A percentile compares a stretch with the other conserved stretches of the same genome.
Evolutionary conservation across 1,140 invertebrate genomes (phyloP).

Genomic region (Meloidogyne floridensis): DNA sequence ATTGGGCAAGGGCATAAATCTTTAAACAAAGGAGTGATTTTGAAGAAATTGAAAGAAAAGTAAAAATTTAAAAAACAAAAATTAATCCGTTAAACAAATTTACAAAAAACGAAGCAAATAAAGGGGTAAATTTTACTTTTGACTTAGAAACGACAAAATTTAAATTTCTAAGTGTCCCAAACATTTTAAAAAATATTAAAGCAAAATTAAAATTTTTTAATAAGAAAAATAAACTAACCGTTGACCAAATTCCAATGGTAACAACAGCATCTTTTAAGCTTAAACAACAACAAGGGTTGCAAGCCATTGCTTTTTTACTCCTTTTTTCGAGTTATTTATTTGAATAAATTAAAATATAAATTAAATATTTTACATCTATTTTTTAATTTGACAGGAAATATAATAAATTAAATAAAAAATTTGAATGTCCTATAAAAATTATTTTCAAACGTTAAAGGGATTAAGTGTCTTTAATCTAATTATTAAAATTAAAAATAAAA

Average conservation of each 20-base stretch:
- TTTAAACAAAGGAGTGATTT: slow-evolving; percentile 23
- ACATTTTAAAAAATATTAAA: background rate
- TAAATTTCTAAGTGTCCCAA: background rate
- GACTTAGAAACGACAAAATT: no score
- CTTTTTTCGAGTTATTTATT: background rate
- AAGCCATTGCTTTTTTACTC: slow-evolving; percentile 33
- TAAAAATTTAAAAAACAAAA: no score
- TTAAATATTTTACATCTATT: background rate
- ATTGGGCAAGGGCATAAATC: slow-evolving; percentile 60
- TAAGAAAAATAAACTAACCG: slow-evolving; percentile 38
- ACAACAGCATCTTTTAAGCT: slow-evolving; percentile 54
- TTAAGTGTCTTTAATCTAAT: no score
- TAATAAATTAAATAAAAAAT: no score
- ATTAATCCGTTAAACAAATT: no score
- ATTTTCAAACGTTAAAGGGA: no score
- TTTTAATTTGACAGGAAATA: no score
- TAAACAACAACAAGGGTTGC: slow-evolving; percentile 59
- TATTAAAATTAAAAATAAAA: no score
- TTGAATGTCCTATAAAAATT: no score
- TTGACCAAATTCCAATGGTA: slow-evolving; percentile 57
- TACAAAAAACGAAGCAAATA: no score
- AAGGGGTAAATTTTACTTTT: no score
- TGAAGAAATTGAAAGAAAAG: background rate
- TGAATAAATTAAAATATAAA: background rate
- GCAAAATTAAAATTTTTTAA: background rate